Conservation (phyloP, 2,888 invertebrate species). For the Rhagonycha lutea region DNA sequence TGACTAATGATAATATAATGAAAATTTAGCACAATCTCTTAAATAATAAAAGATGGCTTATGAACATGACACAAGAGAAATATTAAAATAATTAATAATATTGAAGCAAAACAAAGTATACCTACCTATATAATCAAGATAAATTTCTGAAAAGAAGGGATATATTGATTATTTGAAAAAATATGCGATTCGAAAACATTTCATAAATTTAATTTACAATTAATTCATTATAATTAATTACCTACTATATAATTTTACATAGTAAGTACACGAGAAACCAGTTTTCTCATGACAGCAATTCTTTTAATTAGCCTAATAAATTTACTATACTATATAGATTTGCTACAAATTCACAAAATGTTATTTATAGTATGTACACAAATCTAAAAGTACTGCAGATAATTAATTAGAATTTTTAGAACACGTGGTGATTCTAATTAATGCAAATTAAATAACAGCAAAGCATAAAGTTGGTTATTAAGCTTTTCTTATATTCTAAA, state of each 20-base stretch:
- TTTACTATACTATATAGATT: not conserved
- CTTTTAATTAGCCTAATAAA: not conserved
- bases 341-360: not conserved
- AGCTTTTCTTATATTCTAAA: not conserved
- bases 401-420: not conserved
- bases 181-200: not conserved
- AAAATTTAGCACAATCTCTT: not conserved
- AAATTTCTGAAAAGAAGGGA: not conserved
- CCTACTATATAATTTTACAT: not conserved
- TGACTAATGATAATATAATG: not conserved
- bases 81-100: not conserved
- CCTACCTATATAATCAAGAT: not conserved
- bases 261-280: not conserved
- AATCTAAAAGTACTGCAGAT: conserved; percentile 22
- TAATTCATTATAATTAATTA: not conserved
- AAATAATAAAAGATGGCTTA: not conserved
- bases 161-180: not conserved
- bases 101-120: not conserved
- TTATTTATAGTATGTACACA: not conserved
- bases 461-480: not conserved
- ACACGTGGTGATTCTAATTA: not conserved
- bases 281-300: not conserved
- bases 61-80: not conserved
- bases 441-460: not conserved
- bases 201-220: not conserved